These are phyloP conservation scores for Struthio camelus DNA, from an alignment of 2,113 vertebrate genomes.

Conservation along the genomic window DNA sequence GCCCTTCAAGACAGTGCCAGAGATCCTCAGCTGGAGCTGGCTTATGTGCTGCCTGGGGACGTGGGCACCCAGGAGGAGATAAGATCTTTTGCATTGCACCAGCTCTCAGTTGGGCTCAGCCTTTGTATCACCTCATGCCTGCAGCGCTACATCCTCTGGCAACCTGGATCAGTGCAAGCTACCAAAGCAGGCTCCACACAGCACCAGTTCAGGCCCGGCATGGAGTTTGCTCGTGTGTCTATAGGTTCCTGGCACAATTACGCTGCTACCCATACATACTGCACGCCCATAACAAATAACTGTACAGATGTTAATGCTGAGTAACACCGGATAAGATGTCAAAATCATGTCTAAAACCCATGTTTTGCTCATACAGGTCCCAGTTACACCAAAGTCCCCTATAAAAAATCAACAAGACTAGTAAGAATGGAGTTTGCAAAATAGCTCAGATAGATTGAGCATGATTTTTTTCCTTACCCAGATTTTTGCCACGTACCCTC, in stretches of 20 bases:
- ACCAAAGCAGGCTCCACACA: not conserved
- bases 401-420: not conserved
- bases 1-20: not conserved
- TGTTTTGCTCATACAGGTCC: not conserved
- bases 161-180: fast-evolving
- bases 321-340: not conserved
- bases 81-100: not conserved
- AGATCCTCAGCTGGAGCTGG: fast-evolving
- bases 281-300: not conserved
- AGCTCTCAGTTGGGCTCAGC: not conserved
- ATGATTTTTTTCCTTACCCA: fast-evolving
- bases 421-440: not conserved
- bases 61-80: not conserved
- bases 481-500: not conserved
- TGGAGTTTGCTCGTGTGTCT: fast-evolving
- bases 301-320: not conserved
- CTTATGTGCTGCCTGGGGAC: fast-evolving
- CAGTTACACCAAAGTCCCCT: not conserved
- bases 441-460: not conserved
- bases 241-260: not conserved
- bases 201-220: not conserved
- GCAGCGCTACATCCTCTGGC: not conserved
- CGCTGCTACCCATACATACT: not conserved
- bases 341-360: not conserved
- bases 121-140: not conserved